Conservation (phyloP, 2,797 vertebrate genomes). For the Micromesistius poutassou region DNA sequence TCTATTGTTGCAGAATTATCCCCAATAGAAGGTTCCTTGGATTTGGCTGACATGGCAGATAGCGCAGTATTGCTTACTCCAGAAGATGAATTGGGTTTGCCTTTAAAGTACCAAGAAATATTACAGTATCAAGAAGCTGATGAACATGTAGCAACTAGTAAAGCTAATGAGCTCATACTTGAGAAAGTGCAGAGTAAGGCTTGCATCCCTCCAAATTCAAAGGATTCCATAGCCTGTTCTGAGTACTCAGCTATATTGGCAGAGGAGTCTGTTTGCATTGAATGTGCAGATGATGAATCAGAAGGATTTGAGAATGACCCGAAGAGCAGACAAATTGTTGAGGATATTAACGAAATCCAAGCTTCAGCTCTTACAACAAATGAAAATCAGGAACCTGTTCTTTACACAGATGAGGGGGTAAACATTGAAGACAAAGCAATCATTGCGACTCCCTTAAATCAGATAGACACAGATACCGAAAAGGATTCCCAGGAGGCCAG, state of each 20-base stretch:
- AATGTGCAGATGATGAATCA: conserved; percentile 1
- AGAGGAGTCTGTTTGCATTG: not conserved
- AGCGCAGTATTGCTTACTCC: conserved; percentile 1
- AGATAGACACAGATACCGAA: not conserved
- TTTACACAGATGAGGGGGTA: conserved; percentile 6
- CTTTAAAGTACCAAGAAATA: not conserved
- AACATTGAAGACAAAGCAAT: not conserved
- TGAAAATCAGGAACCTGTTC: conserved; percentile 4
- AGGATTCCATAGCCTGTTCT: conserved; percentile 12
- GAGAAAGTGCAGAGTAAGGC: conserved; percentile 2
- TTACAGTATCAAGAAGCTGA: not conserved
- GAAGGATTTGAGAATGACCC: conserved; percentile 5
- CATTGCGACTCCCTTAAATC: conserved; percentile 2
- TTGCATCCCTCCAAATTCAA: conserved; percentile 6
- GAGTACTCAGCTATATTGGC: not conserved
- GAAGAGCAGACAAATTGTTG: conserved; percentile 18
- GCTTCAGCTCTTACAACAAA: not conserved
- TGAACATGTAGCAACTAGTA: conserved; percentile 6
- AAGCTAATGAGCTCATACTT: not conserved
- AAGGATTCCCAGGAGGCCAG: conserved; percentile 7
- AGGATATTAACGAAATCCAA: not conserved
- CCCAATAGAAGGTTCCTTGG: conserved; percentile 15
- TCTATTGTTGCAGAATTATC: conserved; percentile 5
- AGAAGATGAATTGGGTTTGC: conserved; percentile 6
- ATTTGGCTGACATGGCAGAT: conserved; percentile 9